Conservation (phyloP, 2,113 vertebrate genomes). For the Corvus hawaiiensis region DNA sequence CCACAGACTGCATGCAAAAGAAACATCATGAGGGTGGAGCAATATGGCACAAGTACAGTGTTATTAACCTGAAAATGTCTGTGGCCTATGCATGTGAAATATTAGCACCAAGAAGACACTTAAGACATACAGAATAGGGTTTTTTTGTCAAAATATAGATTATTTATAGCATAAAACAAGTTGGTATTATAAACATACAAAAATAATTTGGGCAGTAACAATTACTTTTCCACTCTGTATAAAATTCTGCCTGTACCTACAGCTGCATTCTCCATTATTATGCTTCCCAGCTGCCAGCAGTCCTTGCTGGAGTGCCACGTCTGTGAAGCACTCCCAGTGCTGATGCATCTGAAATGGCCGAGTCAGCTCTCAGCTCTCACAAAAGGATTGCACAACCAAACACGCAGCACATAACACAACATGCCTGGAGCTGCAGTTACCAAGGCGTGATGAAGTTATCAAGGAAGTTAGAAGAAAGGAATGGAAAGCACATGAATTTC, state of each 20-base stretch:
- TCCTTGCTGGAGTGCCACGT: background rate
- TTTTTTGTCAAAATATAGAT: background rate
- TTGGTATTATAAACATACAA: background rate
- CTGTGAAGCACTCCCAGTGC: background rate
- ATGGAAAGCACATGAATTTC: background rate
- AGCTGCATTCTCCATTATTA: background rate
- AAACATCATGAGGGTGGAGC: background rate
- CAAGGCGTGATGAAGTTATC: background rate
- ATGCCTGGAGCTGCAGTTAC: background rate
- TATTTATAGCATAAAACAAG: background rate
- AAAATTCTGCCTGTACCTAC: background rate
- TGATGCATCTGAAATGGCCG: background rate
- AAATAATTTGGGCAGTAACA: background rate
- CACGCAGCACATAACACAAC: background rate
- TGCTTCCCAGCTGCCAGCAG: background rate
- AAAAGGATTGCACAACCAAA: background rate
- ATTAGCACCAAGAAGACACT: background rate
- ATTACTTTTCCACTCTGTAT: background rate
- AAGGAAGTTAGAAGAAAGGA: background rate
- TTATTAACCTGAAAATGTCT: background rate
- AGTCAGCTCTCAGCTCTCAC: background rate
- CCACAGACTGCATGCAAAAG: background rate
- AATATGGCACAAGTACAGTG: background rate
- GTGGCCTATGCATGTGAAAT: background rate
- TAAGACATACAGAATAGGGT: accelerated